Conservation (phyloP, 2,888 invertebrate genomes). For the Apamea epomidion region DNA sequence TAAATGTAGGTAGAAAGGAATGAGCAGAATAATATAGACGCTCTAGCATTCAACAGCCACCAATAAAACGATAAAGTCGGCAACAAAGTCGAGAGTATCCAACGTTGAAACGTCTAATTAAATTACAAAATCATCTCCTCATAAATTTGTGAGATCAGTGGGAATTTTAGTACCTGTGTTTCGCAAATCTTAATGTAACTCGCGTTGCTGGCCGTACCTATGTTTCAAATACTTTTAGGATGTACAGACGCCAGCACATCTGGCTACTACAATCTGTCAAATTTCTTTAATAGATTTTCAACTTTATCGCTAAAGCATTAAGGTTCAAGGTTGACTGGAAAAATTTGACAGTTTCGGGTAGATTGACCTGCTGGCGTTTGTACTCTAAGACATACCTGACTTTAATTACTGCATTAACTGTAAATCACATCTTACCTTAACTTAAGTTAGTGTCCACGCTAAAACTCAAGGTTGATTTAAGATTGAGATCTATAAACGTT, state of each 20-base stretch:
- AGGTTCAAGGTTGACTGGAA: too few species aligned
- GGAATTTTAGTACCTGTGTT: slow-evolving; percentile 27
- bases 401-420: slow-evolving; percentile 22
- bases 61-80: neutral
- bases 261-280: too few species aligned
- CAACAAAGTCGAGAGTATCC: neutral
- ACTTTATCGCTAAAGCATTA: too few species aligned
- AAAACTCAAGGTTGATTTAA: neutral
- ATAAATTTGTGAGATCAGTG: slow-evolving; percentile 18
- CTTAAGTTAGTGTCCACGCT: neutral
- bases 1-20: neutral
- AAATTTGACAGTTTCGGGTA: too few species aligned
- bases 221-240: slow-evolving; percentile 13
- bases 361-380: too few species aligned
- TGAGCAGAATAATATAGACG: neutral
- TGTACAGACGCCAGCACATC: too few species aligned
- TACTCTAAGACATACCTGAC: slow-evolving; percentile 16
- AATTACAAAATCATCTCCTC: slow-evolving; percentile 41
- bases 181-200: slow-evolving; percentile 27
- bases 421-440: neutral
- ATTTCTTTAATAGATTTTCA: too few species aligned
- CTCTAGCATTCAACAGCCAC: neutral
- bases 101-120: slow-evolving; percentile 18
- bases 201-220: slow-evolving; percentile 10
- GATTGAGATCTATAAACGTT: neutral